Evolutionary conservation across 2,113 vertebrate genomes (phyloP), one percentile per base, ranked within the genome.

Genomic region (Actenoides hombroni): DNA sequence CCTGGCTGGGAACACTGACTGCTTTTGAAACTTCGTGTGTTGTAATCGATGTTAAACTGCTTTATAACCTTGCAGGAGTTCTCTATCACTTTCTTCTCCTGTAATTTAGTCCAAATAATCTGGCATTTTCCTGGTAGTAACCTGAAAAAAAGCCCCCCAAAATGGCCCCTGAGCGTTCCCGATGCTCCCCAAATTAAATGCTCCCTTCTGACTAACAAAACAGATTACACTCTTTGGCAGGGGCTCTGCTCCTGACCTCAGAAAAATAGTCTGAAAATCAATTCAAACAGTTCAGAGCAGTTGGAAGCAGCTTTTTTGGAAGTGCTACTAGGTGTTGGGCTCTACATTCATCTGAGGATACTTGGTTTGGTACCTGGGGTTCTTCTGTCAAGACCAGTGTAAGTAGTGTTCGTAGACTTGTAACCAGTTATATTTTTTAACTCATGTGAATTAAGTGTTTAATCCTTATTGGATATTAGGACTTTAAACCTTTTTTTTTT

Each of bases 201-300:
- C 29, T 92, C 65, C 14, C 26, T 90, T 74, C 71, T 86, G 79
- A 84, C 49, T 94, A 74, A 76, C 1, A 25, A 88, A 96, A 80
- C 16, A 74, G 63, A 88, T 93, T 29, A 23, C 59, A 76, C 90
- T 88, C 56, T 96, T 93, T 96, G 88, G 85, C 76, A 44, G 28
- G 39, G 63, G 3, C 49, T 90, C 76, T 93, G 64, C 56, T 77
- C 31, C 79, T 83, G 59, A 75, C 39, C 71, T 94, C 85, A 92
- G 51, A 65, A 68, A 90, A 97, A 64, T 48, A 76, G 67, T 68
- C 56, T 78, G 64, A 92, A 95, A 90, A 94, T 85, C 2, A 92
- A 75, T 77, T 94, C 13, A 53, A 75, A 64, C 40, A 56, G 39
- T 67, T 77, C 57, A 88, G 60, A 59, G 57, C 42, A 84, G 29